Evolutionary conservation across 2,888 invertebrate genomes (phyloP).

Genomic region (Neoaliturus tenellus): DNA sequence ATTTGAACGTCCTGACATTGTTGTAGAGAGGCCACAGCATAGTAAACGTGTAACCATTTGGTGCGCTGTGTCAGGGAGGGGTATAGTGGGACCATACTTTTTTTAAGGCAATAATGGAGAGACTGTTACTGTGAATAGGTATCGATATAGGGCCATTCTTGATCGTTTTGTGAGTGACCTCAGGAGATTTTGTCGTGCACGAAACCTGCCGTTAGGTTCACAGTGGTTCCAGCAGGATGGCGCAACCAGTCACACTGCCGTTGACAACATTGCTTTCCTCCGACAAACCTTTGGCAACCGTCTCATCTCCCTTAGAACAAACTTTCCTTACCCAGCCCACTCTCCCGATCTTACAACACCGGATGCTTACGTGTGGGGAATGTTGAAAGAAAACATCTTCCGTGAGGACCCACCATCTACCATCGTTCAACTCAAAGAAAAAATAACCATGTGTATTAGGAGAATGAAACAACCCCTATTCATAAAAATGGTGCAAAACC

Average conservation of each 20-base stretch:
- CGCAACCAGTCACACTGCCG: conserved; percentile 30
- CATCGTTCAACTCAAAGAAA: background rate
- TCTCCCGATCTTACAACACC: conserved; percentile 11
- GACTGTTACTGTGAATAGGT: background rate
- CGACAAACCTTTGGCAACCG: conserved; percentile 1
- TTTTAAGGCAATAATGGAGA: conserved; percentile 24
- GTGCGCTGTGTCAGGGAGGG: conserved; percentile 12
- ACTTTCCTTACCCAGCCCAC: conserved; percentile 17
- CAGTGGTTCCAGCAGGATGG: conserved; percentile 27
- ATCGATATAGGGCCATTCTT: conserved; percentile 15
- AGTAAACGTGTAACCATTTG: conserved; percentile 9
- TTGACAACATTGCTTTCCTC: conserved; percentile 12
- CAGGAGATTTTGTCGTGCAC: conserved; percentile 22
- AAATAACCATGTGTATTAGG: background rate
- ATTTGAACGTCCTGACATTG: background rate
- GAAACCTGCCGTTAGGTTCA: conserved; percentile 24
- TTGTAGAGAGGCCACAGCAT: conserved; percentile 29
- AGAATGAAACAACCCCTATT: conserved; percentile 11
- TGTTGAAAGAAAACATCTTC: conserved; percentile 26
- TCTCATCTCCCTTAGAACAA: conserved; percentile 32
- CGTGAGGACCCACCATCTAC: conserved; percentile 22
- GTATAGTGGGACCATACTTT: conserved; percentile 2
- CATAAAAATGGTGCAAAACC: conserved; percentile 11
- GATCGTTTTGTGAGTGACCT: background rate
- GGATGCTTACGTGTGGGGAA: conserved; percentile 33